Percentiles rank a stretch among this genome's conserved stretches.
These are phyloP conservation scores for Narcine bancroftii DNA, from an alignment of 2,113 vertebrate species.

Conservation along the genomic window DNA sequence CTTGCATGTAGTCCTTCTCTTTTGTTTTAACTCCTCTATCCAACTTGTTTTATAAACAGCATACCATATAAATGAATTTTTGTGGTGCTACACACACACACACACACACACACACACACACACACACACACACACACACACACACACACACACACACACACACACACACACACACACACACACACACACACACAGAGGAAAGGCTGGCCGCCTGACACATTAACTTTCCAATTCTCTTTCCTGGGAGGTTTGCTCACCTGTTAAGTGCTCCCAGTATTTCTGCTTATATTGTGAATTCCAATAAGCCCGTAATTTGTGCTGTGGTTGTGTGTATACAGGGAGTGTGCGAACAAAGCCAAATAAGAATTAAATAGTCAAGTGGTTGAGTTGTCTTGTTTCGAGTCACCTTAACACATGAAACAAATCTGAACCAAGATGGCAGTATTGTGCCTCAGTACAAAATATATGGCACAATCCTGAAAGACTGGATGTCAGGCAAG, in stretches of 20 bases:
- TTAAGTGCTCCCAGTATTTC: too few species aligned
- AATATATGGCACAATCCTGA: background rate
- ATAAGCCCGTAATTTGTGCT: background rate
- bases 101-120: background rate
- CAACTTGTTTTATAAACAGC: background rate
- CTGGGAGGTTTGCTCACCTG: too few species aligned
- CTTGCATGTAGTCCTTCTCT: too few species aligned
- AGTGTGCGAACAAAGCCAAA: background rate
- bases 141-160: background rate
- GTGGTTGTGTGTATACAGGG: background rate
- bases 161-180: background rate
- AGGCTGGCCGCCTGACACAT: too few species aligned
- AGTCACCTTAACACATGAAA: background rate
- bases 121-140: background rate
- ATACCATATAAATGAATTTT: background rate
- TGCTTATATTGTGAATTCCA: too few species aligned
- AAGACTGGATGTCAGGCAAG: background rate
- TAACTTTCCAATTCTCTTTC: too few species aligned
- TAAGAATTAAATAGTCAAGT: background rate
- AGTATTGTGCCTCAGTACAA: background rate
- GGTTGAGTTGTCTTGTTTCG: background rate
- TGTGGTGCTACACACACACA: background rate
- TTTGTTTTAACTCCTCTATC: background rate
- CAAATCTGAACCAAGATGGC: background rate
- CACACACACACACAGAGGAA: background rate